Base-by-base conservation (phyloP, 2,888 invertebrate genomes). In the Mayetiola destructor region DNA sequence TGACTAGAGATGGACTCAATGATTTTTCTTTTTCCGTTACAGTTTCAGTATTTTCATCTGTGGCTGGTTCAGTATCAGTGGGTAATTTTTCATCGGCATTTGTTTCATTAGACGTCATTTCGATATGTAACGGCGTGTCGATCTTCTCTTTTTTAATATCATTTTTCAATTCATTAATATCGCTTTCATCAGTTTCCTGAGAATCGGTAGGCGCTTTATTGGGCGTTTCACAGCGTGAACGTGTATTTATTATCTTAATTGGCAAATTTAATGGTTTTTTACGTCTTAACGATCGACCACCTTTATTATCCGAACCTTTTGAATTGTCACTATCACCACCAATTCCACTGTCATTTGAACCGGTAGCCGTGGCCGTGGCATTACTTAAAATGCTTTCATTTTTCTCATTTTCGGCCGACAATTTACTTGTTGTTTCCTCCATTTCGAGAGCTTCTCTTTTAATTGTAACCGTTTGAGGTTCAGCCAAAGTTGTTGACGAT, bases 1-100 rank as follows among this genome's bases (percentile, higher is more conserved):
- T 70, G 0, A 68, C 64, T 60, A 72, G 59, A 39, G 72, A 71
- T 0, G 72, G 71, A 59, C 70, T 72, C 1, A 71, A 58, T 0
- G 71, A 71, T 1, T 66, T 64, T 9, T 69, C 67, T 23, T 53
- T 53, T 18, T 53, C 56, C 18, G 30, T 30, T 16, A 40, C 56
- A 37, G 6, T 56, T n/a, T 60, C 56, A 21, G 42, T n/a, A n/a
- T 36, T 36, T 60, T 52, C 9, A 35, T 27, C 27, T 35, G 36
- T 21, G 52, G 30, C 23, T 59, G 42, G 27, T 18, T 27, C 16
- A 27, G 52, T 48, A 35, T 52, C 35, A 14, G 21, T 29, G 27
- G 54, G 32, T 27, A 16, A 2, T 12, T 39, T 56, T 37, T 58
- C 59, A 9, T 56, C 56, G 5, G 58, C 16, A 20, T 57, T 59